Evolutionary conservation across 1,140 invertebrate genomes (phyloP).

Genomic region (Scylla paramamosain): DNA sequence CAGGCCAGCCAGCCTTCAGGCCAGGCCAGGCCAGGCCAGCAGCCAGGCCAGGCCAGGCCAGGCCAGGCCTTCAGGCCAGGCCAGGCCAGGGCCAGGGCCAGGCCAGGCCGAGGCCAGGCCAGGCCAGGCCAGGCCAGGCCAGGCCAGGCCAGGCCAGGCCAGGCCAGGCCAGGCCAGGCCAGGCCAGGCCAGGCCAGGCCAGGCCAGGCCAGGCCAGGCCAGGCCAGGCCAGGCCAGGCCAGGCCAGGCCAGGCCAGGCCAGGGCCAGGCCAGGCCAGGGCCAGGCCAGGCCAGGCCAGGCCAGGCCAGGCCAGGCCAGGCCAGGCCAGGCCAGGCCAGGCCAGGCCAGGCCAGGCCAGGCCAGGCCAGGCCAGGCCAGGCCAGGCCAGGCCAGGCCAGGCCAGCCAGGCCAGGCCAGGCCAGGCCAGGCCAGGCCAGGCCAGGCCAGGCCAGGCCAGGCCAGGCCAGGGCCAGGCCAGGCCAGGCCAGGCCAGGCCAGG

Average conservation of each 20-base stretch:
- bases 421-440: slow-evolving; percentile 32
- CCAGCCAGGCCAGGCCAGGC: too few species aligned
- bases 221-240: slow-evolving; percentile 23
- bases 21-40: too few species aligned
- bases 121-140: background rate
- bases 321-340: slow-evolving; percentile 17
- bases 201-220: slow-evolving; percentile 49
- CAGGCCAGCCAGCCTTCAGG: background rate
- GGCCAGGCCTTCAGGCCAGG: background rate
- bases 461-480: slow-evolving; percentile 67
- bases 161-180: slow-evolving; percentile 66
- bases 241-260: background rate
- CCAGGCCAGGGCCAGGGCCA: background rate
- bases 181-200: slow-evolving; percentile 47
- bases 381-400: slow-evolving; percentile 36
- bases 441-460: background rate
- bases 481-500: slow-evolving; percentile 75
- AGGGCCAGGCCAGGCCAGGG: slow-evolving; percentile 54
- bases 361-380: slow-evolving; percentile 5
- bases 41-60: too few species aligned
- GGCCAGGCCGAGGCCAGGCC: background rate
- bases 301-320: slow-evolving; percentile 49
- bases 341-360: slow-evolving; percentile 33
- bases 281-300: slow-evolving; percentile 74
- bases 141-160: slow-evolving; percentile 44